Percentiles rank a stretch among this genome's conserved stretches.
Evolutionary conservation across 2,888 invertebrate genomes (phyloP).

Genomic region (Acrobasis suavella): DNA sequence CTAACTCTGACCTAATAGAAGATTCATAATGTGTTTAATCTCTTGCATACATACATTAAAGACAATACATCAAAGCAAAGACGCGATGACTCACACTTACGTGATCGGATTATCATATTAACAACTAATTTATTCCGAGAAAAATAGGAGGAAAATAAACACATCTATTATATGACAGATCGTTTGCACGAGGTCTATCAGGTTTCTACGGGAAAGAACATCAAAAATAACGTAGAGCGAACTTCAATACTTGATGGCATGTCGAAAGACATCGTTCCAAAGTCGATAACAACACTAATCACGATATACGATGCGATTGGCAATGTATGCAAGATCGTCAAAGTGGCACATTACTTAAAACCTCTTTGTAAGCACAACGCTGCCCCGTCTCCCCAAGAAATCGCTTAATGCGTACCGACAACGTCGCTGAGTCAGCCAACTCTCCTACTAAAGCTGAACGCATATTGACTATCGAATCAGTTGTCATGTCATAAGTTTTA

Average conservation of each 20-base stretch:
- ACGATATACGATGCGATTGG: background rate
- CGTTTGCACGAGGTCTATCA: background rate
- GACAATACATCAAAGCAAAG: too few relatives aligned
- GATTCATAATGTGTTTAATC: background rate
- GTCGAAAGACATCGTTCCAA: background rate
- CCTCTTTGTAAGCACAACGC: slow-evolving; percentile 11
- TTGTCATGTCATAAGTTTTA: background rate
- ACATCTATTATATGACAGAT: background rate
- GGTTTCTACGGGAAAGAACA: background rate
- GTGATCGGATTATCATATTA: background rate
- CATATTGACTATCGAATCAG: background rate
- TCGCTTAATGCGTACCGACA: slow-evolving; percentile 29
- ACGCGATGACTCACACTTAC: background rate
- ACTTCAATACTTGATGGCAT: background rate
- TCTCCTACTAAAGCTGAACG: slow-evolving; percentile 38
- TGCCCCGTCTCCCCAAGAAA: slow-evolving; percentile 26
- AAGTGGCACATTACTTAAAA: slow-evolving; percentile 2
- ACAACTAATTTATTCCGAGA: background rate
- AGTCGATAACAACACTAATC: slow-evolving; percentile 2
- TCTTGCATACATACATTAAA: background rate
- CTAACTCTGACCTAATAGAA: background rate
- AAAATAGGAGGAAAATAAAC: slow-evolving; percentile 8
- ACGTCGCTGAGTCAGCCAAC: slow-evolving; percentile 54
- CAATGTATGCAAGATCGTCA: slow-evolving; percentile 11
- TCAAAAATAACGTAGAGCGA: background rate